phyloP scores from a whole-genome alignment of 2,113 vertebrate species.

The Chaenocephalus aceratus region DNA sequence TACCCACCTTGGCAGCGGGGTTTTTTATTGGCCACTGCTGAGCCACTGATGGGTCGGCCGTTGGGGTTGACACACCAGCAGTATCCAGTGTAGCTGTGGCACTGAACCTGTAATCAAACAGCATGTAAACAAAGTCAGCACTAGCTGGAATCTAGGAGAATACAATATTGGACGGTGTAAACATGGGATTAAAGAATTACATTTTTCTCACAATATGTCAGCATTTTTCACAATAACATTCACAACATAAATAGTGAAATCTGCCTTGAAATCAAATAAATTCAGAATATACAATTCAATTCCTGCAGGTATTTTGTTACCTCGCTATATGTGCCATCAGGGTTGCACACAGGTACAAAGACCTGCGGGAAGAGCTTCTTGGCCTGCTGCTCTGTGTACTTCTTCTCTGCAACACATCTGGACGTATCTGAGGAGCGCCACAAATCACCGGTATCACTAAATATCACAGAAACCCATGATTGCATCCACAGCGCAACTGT shows the following conservation, averaged over 20 bases:
- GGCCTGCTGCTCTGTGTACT: slow-evolving; percentile 97
- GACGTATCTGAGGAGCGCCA: slow-evolving; percentile 89
- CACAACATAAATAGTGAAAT: too few species aligned
- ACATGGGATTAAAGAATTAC: neutral
- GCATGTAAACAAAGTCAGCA: slow-evolving; percentile 14
- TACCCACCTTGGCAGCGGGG: slow-evolving; percentile 93
- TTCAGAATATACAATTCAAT: neutral
- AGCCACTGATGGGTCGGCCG: slow-evolving; percentile 94
- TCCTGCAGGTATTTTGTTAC: slow-evolving; percentile 73
- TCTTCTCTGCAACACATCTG: slow-evolving; percentile 97
- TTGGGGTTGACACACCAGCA: slow-evolving; percentile 98
- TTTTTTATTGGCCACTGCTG: slow-evolving; percentile 97
- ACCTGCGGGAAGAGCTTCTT: slow-evolving; percentile 95
- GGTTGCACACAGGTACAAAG: slow-evolving; percentile 96
- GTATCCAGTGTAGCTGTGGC: slow-evolving; percentile 97
- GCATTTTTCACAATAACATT: too few species aligned
- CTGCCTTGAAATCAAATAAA: too few species aligned
- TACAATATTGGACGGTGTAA: neutral
- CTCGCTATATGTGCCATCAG: slow-evolving; percentile 97
- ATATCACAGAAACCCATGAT: slow-evolving; percentile 40
- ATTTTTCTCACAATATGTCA: too few species aligned
- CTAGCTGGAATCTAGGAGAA: neutral
- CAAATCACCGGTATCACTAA: slow-evolving; percentile 63
- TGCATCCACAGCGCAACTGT: slow-evolving; percentile 53
- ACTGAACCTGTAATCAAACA: slow-evolving; percentile 89